These are phyloP conservation scores for Tretioscincus oriximinensis DNA, from an alignment of 2,113 vertebrate genomes.

Conservation along the genomic window DNA sequence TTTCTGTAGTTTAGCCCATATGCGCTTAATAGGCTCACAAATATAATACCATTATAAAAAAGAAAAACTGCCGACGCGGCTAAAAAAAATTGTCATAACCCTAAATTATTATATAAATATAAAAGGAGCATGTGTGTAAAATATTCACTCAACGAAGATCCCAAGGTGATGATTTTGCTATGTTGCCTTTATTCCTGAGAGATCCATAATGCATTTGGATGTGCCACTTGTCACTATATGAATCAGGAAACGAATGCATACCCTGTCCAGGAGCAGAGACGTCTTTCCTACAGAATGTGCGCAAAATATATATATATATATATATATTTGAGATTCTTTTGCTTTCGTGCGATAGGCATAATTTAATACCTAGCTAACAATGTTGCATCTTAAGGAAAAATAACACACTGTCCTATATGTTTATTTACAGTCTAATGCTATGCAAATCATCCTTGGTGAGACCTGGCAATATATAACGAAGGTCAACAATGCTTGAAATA, in stretches of 20 bases:
- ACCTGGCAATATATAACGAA: slow-evolving; percentile 76
- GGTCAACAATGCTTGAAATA: slow-evolving; percentile 84
- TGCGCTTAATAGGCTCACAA: slow-evolving; percentile 86
- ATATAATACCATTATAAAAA: slow-evolving; percentile 87
- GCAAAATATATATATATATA: neutral
- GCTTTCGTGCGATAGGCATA: slow-evolving; percentile 83
- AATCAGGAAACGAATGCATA: slow-evolving; percentile 83
- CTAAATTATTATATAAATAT: slow-evolving; percentile 91
- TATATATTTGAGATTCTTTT: slow-evolving; percentile 67
- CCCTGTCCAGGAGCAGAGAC: slow-evolving; percentile 77
- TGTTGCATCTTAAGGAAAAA: slow-evolving; percentile 82
- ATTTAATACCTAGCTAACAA: slow-evolving; percentile 82
- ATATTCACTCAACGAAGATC: slow-evolving; percentile 87
- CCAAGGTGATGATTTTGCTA: slow-evolving; percentile 84
- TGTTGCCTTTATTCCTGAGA: slow-evolving; percentile 84
- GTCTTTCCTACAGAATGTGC: slow-evolving; percentile 79
- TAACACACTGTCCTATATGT: slow-evolving; percentile 72
- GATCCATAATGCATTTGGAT: slow-evolving; percentile 84
- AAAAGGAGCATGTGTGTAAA: slow-evolving; percentile 87
- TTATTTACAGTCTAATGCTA: slow-evolving; percentile 82
- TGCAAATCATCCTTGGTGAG: slow-evolving; percentile 80
- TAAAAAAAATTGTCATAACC: slow-evolving; percentile 87
- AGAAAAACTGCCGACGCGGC: slow-evolving; percentile 84
- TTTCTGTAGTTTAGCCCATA: slow-evolving; percentile 83
- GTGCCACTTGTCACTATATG: slow-evolving; percentile 82